Base-by-base conservation (phyloP, 2,113 vertebrate genomes). In the Tetrax tetrax region DNA sequence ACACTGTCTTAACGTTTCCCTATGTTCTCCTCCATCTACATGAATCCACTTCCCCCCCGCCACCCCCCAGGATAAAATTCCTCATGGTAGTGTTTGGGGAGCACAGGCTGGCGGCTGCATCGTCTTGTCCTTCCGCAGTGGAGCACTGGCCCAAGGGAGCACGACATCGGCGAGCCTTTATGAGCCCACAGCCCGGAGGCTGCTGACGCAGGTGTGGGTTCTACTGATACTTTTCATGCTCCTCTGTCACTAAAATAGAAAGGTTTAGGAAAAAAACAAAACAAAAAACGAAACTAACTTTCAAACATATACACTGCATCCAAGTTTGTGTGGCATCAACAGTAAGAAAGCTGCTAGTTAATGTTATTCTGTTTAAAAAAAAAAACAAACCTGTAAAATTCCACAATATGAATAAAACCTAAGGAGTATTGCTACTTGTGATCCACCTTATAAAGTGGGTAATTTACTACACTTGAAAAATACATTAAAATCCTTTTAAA, bases 61-160 rank as follows among this genome's bases (percentile, higher is more conserved):
- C 19, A 19, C 19, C 1, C 14, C 8, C 33, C 20, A 9, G 3
- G 45, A 37, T 24, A 20, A 27, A 60, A 23, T 5, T 38, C 53
- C 69, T 51, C 25, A 45, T 11, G 51, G 59, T 19, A 23, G 17
- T 0, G 5, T 5, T 11, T 4, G 28, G 38, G 25, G 60, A 87
- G 59, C 6, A 27, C 22, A 13, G 47, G 37, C 29, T 0, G 5
- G 76, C 0, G 8, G 75, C 24, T 27, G 50, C 0, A 3, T 18
- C 0, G 0, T 12, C 64, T 69, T 3, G 10, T 63, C 33, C 83
- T 45, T 25, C 56, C 28, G 15, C 33, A 43, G 50, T 6, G 10
- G 37, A 81, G 35, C 2, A 1, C 0, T 16, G 59, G 69, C 35
- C 35, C 37, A 28, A 14, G n/a, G 38, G 29, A 78, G 15, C 12